Conservation (phyloP, 2,797 vertebrate genomes). For the Podarcis siculus region DNA sequence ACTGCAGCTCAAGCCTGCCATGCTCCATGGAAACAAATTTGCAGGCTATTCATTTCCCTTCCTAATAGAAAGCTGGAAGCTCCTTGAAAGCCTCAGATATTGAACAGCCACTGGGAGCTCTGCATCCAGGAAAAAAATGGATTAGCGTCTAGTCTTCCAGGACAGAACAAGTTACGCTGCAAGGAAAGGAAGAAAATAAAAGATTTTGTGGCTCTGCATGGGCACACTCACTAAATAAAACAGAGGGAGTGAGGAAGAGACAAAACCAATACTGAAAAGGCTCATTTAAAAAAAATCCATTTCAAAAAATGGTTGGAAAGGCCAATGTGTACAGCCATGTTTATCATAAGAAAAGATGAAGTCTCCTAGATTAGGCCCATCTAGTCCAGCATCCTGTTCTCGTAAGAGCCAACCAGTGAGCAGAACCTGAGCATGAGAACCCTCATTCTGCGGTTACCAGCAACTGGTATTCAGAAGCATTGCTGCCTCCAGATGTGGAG, state of each 20-base stretch:
- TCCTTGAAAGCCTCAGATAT: background rate
- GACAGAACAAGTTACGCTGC: background rate
- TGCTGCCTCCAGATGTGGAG: too few species aligned
- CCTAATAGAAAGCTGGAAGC: background rate
- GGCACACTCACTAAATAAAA: background rate
- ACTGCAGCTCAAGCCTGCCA: background rate
- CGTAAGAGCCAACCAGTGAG: background rate
- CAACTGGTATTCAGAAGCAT: too few species aligned
- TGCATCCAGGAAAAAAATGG: background rate
- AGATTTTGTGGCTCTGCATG: background rate
- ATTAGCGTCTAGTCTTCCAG: background rate
- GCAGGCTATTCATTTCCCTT: background rate
- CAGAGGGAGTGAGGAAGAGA: background rate
- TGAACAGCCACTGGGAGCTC: background rate
- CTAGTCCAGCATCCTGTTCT: background rate
- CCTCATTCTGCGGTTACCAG: background rate
- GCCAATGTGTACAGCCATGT: too few species aligned
- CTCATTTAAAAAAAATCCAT: background rate
- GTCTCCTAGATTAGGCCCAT: too few species aligned
- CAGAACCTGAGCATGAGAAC: background rate
- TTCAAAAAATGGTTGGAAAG: background rate
- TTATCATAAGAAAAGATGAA: too few species aligned
- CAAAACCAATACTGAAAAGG: background rate
- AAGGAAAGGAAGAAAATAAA: background rate
- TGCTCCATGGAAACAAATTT: background rate